Conservation (phyloP, 1,140 invertebrate genomes). For the Euschistus heros region DNA sequence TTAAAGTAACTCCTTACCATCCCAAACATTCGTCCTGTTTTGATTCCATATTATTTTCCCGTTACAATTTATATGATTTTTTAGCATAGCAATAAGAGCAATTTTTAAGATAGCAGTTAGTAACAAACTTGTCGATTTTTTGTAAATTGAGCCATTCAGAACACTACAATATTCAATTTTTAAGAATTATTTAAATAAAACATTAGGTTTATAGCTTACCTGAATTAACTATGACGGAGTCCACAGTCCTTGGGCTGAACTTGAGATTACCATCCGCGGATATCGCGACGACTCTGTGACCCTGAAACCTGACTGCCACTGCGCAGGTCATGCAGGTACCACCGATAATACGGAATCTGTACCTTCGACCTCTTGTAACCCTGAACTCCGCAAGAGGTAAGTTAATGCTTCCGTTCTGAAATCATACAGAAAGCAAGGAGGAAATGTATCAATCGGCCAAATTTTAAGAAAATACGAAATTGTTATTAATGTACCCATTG, state of each 20-base stretch:
- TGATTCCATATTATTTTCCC: too few species aligned
- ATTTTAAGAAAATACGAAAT: too few species aligned
- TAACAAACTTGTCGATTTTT: not conserved
- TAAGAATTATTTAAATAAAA: too few species aligned
- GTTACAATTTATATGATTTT: too few species aligned
- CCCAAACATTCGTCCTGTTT: too few species aligned
- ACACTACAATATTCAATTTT: too few species aligned
- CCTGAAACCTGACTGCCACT: not conserved
- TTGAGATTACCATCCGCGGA: not conserved
- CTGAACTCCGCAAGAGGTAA: not conserved
- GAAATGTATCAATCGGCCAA: too few species aligned
- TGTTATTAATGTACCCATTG: too few species aligned
- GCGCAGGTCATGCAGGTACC: slow-evolving; percentile 13
- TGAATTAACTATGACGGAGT: not conserved
- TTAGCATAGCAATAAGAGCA: too few species aligned
- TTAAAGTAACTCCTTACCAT: too few species aligned
- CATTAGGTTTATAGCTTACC: not conserved
- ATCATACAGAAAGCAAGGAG: too few species aligned
- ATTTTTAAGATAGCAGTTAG: too few species aligned
- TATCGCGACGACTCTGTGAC: not conserved
- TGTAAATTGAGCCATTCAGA: not conserved
- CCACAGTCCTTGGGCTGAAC: not conserved
- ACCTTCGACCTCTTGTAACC: not conserved
- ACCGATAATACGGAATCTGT: slow-evolving; percentile 11
- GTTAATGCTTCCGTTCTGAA: not conserved